phyloP scores from a whole-genome alignment of 2,797 vertebrate genomes.

The Psittacula echo region DNA sequence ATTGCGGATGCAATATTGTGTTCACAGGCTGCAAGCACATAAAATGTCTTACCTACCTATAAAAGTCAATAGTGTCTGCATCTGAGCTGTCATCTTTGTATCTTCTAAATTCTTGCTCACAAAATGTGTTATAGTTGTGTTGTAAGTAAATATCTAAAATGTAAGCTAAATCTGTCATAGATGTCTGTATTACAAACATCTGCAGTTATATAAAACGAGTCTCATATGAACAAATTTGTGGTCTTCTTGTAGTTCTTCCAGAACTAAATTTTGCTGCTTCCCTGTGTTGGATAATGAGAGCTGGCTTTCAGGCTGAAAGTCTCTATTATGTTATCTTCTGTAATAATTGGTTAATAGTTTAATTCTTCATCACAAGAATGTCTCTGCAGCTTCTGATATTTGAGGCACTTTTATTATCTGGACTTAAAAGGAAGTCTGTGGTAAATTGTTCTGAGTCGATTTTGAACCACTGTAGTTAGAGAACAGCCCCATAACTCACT shows the following conservation, averaged over 20 bases:
- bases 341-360: neutral
- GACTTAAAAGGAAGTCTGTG: neutral
- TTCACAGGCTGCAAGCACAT: neutral
- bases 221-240: neutral
- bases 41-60: neutral
- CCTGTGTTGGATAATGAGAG: neutral
- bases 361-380: neutral
- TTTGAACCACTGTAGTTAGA: neutral
- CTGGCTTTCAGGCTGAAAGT: neutral
- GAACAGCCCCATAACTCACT: neutral
- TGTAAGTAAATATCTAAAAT: neutral
- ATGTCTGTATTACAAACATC: neutral
- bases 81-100: neutral
- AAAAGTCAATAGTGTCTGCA: neutral
- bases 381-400: neutral
- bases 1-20: neutral
- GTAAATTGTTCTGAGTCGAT: neutral
- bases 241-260: neutral
- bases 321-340: neutral
- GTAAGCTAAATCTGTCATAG: neutral
- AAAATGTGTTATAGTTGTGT: neutral
- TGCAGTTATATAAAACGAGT: neutral
- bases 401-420: neutral
- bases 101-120: neutral
- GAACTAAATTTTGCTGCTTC: neutral